Base-by-base conservation (phyloP, 1,140 invertebrate species). In the Magallana ariakensis region DNA sequence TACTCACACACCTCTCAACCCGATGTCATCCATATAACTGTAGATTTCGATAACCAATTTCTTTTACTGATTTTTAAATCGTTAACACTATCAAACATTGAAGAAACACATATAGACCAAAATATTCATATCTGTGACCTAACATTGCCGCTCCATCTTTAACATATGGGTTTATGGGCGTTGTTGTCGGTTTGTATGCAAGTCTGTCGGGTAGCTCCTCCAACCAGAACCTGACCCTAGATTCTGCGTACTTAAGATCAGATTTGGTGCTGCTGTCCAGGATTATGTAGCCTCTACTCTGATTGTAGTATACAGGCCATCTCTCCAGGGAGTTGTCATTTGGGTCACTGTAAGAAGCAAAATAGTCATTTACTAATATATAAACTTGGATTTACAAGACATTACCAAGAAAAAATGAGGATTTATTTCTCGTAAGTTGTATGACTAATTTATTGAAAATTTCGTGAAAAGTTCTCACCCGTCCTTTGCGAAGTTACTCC, bases 311-410 rank as follows among this genome's bases (percentile, higher is more conserved):
- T 19, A 33, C 66, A 26, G 66, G 66, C 66, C 66, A 75, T 75
- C 66, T 75, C 7, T 26, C 66, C 22, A 75, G 22, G 33, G 66
- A 75, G 22, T 75, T 75, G 26, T 75, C 66, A 75, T 75, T 75
- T 13, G 66, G 66, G 66, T 75, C 66, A 26, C 66, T 75, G 26
- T 75, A 75, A 75, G 10, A 75, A 11, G 10, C 22, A 26, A 75
- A 75, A 60, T 60, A 13, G 15, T 6, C 58, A 60, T 60, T 16
- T 13, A 60, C 58, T n/a, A 60, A 60, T 33, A 33, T 26, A 4
- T 33, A 26, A 8, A 75, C 13, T 75, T 19, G 2, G 9, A 13
- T 11, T 19, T 75, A 10, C 33, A 26, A 26, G 22, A 33, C 9
- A 75, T 33, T 19, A 22, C 33, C 16, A n/a, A n/a, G 19, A n/a